Conservation (phyloP, 2,888 invertebrate genomes). For the Drosophila gaucha region DNA sequence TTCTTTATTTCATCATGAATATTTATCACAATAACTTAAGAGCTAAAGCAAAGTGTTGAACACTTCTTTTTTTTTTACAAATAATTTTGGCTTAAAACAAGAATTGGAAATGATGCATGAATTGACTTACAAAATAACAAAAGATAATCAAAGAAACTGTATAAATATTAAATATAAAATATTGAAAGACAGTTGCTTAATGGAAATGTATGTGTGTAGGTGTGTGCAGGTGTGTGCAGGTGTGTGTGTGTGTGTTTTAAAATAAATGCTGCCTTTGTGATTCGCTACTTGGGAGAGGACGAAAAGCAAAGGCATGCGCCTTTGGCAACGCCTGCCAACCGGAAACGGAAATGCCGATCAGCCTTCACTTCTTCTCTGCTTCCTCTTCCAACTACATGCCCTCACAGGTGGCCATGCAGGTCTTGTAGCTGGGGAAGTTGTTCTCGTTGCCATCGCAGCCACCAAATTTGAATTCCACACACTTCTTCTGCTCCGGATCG, state of each 20-base stretch:
- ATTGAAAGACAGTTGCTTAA: conserved; percentile 48
- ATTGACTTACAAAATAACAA: conserved; percentile 32
- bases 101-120: conserved; percentile 56
- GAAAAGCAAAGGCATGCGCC: conserved; percentile 61
- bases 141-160: conserved; percentile 45
- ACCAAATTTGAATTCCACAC: conserved; percentile 86
- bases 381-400: conserved; percentile 77
- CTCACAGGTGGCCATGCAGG: conserved; percentile 85
- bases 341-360: conserved; percentile 49
- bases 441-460: conserved; percentile 87
- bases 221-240: conserved; percentile 16
- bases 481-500: conserved; percentile 85
- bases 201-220: conserved; percentile 14
- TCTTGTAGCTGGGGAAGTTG: conserved; percentile 85
- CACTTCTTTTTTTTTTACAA: conserved; percentile 36
- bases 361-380: conserved; percentile 23
- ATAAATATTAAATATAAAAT: conserved; percentile 68
- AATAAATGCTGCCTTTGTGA: conserved; percentile 74
- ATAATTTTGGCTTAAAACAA: conserved; percentile 13
- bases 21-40: conserved; percentile 71
- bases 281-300: conserved; percentile 49
- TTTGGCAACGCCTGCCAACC: conserved; percentile 70
- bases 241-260: conserved; percentile 25
- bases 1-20: conserved; percentile 60
- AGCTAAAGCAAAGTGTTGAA: conserved; percentile 57